Percentiles rank a stretch among this genome's conserved stretches.
Evolutionary conservation across 2,888 invertebrate species (phyloP).

Genomic region (Halocaridina rubra): DNA sequence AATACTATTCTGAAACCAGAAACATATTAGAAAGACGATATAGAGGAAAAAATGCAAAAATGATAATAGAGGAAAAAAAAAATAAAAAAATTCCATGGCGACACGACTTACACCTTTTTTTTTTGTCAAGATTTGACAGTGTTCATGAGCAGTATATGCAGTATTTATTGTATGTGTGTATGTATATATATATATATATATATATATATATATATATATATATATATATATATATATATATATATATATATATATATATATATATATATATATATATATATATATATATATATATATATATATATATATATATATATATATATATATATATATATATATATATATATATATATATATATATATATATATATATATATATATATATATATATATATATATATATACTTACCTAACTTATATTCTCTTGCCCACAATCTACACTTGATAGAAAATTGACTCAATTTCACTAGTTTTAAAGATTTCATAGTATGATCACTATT

Average conservation of each 20-base stretch:
- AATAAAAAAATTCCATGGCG: background rate
- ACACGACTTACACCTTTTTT: background rate
- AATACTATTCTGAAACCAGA: background rate
- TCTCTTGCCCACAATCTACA: too few relatives aligned
- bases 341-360: too few relatives aligned
- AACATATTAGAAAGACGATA: background rate
- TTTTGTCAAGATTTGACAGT: background rate
- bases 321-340: too few relatives aligned
- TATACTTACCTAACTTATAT: background rate
- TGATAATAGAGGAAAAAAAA: background rate
- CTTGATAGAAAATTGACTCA: too few relatives aligned
- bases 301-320: too few relatives aligned
- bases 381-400: background rate
- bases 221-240: constrained; percentile 13
- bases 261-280: constrained; percentile 4
- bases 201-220: constrained; percentile 5
- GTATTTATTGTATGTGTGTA: background rate
- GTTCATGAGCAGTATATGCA: background rate
- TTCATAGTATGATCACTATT: too few relatives aligned
- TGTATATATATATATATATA: constrained; percentile 18
- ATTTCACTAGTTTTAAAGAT: too few relatives aligned
- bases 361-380: too few relatives aligned
- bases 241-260: background rate
- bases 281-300: background rate
- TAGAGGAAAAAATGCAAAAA: background rate